Evolutionary conservation across 1,140 invertebrate genomes (phyloP).

Genomic region (Sitobion miscanthi): DNA sequence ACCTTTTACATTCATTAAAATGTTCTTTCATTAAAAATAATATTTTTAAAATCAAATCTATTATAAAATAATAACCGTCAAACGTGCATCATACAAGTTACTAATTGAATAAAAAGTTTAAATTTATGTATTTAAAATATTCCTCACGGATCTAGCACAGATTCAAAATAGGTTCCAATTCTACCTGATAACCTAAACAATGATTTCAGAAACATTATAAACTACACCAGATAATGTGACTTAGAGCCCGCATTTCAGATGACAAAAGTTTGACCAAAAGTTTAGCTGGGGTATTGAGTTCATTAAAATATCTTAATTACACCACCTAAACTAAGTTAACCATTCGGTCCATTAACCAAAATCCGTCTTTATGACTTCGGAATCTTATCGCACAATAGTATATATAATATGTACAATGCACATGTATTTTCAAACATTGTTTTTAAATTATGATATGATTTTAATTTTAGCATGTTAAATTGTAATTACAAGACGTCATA

Average conservation of each 20-base stretch:
- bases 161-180: neutral
- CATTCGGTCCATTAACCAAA: conserved; percentile 50
- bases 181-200: conserved; percentile 16
- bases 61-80: neutral
- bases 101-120: neutral
- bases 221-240: conserved; percentile 28
- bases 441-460: conserved; percentile 9
- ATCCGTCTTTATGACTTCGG: conserved; percentile 38
- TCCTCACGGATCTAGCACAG: neutral
- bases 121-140: neutral
- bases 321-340: conserved; percentile 34
- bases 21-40: neutral
- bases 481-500: neutral
- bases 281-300: conserved; percentile 36
- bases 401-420: neutral
- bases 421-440: conserved; percentile 24
- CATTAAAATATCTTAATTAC: conserved; percentile 53
- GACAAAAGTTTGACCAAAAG: conserved; percentile 47
- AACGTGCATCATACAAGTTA: neutral
- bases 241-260: conserved; percentile 25
- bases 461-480: neutral
- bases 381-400: conserved; percentile 17
- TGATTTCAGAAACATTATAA: conserved; percentile 43
- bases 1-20: neutral
- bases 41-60: neutral